A percentile compares a stretch with the other conserved stretches of the same genome.
These are phyloP conservation scores for Battus philenor DNA, from an alignment of 1,140 invertebrate species.

Conservation along the genomic window DNA sequence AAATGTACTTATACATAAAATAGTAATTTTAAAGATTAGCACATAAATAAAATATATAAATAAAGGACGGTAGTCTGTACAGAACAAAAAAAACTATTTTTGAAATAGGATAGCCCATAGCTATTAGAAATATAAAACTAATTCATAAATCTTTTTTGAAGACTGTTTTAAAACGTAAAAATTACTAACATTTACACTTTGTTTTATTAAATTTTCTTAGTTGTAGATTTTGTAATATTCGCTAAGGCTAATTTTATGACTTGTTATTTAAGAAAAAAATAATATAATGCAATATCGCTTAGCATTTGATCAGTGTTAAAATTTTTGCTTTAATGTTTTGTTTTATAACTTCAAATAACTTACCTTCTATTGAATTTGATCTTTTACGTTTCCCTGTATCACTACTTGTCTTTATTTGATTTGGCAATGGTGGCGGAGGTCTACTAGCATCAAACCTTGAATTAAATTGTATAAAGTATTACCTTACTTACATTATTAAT, in stretches of 20 bases:
- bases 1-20: no score
- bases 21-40: no score
- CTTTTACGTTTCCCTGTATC: conserved; percentile 14
- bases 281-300: conserved; percentile 1
- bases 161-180: no score
- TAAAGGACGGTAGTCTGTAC: no score
- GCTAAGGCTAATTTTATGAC: conserved; percentile 14
- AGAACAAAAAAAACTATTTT: no score
- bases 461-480: background rate
- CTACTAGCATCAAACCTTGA: conserved; percentile 21
- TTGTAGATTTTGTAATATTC: conserved; percentile 1
- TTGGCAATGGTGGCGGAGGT: conserved; percentile 18
- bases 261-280: conserved; percentile 1
- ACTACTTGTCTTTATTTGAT: conserved; percentile 8
- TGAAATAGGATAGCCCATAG: no score
- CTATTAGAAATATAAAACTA: no score
- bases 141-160: no score
- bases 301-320: conserved; percentile 4
- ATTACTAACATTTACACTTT: no score
- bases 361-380: conserved; percentile 16
- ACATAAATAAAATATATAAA: background rate
- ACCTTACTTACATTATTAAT: background rate
- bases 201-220: no score
- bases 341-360: conserved; percentile 1
- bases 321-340: background rate